Percentiles rank a stretch among this genome's conserved stretches.
phyloP scores from a whole-genome alignment of 2,888 invertebrate genomes.

The Dendrolimus houi region DNA sequence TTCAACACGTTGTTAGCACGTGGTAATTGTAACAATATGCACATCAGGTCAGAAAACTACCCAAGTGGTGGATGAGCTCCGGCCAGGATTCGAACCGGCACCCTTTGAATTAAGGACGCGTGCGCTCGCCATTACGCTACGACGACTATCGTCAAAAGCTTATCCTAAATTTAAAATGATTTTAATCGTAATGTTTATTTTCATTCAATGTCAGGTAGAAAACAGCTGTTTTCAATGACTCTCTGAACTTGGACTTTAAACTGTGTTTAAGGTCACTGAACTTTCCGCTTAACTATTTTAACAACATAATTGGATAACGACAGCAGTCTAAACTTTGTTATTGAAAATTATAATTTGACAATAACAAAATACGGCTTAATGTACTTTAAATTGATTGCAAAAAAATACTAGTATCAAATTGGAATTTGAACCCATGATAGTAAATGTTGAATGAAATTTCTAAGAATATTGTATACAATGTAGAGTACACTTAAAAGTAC shows the following conservation, averaged over 20 bases:
- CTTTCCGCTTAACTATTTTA: not conserved
- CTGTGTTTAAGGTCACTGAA: slow-evolving; percentile 6
- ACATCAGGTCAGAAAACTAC: too few species aligned
- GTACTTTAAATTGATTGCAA: slow-evolving; percentile 3
- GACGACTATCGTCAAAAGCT: too few species aligned
- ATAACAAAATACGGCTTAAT: not conserved
- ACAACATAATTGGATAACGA: not conserved
- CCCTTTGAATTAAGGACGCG: too few species aligned
- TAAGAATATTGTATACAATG: not conserved
- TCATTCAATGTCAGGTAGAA: not conserved
- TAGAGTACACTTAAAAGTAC: not conserved
- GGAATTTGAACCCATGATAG: slow-evolving; percentile 32
- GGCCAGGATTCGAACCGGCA: too few species aligned
- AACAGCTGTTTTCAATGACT: not conserved
- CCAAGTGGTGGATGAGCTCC: too few species aligned
- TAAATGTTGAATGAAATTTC: not conserved
- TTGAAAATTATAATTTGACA: not conserved
- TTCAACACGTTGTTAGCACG: too few species aligned
- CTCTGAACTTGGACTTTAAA: slow-evolving; percentile 6
- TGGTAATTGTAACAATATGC: too few species aligned
- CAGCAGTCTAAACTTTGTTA: not conserved
- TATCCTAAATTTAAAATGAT: too few species aligned
- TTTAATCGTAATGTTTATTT: too few species aligned
- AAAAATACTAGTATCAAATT: slow-evolving; percentile 11
- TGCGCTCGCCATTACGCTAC: too few species aligned